Evolutionary conservation across 2,797 vertebrate species (phyloP), one percentile per base, ranked within the genome.

Genomic region (Microctenopoma stevenorrisi): DNA sequence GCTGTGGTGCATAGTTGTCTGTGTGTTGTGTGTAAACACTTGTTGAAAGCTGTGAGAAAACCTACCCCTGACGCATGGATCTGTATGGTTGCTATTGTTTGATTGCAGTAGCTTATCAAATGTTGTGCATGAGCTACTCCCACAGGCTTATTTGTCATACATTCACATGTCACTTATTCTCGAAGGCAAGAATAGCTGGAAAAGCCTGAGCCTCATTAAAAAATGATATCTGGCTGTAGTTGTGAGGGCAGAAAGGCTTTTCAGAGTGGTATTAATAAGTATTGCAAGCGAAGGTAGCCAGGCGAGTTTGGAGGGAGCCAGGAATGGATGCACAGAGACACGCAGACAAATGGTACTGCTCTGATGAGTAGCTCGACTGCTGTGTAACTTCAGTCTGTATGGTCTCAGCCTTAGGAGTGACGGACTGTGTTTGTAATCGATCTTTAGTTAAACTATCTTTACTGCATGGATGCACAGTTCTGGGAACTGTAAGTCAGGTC

Each of bases 151-250:
- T 68, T 47, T 51, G 4, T 26, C 13, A 26, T 52, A 7, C 50
- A 16, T 46, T 58, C 2, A 30, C 52, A 18, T 18, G 18, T 18
- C 18, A 18, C 62, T 50, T 63, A 33, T 38, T 38, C 11, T 15
- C 15, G 6, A 49, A 50, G 58, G 71, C 57, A 62, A 43, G 70
- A 65, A 66, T 69, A 75, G 38, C 59, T 66, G 18, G 44, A 48
- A 74, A 76, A 56, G 66, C 54, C 51, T 22, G 71, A 25, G 70
- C 37, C 37, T 82, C 53, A 67, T 88, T 63, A 60, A 65, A 75
- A 73, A 44, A 77, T 43, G 2, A 60, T 68, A 40, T 18, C 61
- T 64, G 51, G 49, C 51, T 66, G 10, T 53, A 65, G 64, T 53
- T 74, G 11, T 58, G 42, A 66, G 52, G 54, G 26, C 46, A 37